Evolutionary conservation across 2,888 invertebrate species (phyloP), one percentile per base, ranked within the genome.

Genomic region (Drosophila nr. fundita): DNA sequence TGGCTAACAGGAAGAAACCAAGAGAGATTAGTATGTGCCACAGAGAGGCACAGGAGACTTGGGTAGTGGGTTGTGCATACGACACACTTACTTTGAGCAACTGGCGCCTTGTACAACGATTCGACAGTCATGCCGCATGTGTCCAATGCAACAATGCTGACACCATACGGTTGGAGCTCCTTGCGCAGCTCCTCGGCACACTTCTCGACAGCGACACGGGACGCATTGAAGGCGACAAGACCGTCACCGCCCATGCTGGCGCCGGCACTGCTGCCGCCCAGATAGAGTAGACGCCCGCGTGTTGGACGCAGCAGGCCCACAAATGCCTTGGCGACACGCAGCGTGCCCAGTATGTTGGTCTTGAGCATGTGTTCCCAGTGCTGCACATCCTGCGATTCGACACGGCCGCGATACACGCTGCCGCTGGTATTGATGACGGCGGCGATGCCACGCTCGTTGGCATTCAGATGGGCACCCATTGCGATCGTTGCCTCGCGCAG

Each of bases 381-480:
- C 65, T 92, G 92, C 4, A 92, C 92, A 71, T 96, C 96, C 84
- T 96, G 96, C 77, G 94, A 94, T 79, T 95, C 95, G 62, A 96
- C 94, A 45, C 95, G 93, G 27, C 97, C 97, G 15, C 96, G 95
- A 68, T 96, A 95, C 68, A 96, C 95, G 82, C 96, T 94, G 34
- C 97, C 97, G 29, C 96, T 97, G 36, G 97, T 97, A 93, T 97
- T 97, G 75, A 97, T 95, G 32, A 97, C 96, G 55, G 97, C 97
- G 95, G 97, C 90, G 66, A 93, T 93, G 95, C 97, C 97, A 91
- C 97, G 96, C 94, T 97, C 96, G 48, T 97, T 96, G 58, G 96
- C 96, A 70, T 97, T 97, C 88, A 97, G 93, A 94, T 97, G 96
- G 60, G 96, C 96, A 24, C 97, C 95, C 76, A 97, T 96, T 27